Conservation (phyloP, 30 jellyfish, hydroid and myxozoan species). For the Aurelia coerulea region DNA sequence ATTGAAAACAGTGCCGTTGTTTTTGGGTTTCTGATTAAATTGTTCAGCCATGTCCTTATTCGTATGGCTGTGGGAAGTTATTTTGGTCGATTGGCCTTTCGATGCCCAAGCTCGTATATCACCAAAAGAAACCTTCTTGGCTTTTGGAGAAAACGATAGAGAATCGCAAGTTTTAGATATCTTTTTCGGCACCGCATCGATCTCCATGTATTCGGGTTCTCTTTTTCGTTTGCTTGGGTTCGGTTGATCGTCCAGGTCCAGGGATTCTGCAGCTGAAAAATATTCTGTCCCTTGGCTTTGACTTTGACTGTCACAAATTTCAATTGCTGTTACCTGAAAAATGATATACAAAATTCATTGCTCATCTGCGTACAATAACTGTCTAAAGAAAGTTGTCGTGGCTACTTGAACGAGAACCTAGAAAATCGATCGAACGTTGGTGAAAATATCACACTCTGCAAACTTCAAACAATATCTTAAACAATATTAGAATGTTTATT, state of each 20-base stretch:
- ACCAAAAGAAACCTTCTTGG: not conserved
- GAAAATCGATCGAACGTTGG: too few relatives aligned
- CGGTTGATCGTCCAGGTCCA: not conserved
- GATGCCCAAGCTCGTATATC: not conserved
- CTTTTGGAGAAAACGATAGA: not conserved
- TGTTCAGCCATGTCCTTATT: not conserved
- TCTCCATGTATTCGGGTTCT: not conserved
- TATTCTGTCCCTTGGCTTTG: not conserved
- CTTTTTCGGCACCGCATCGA: not conserved
- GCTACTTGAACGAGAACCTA: not conserved
- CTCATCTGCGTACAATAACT: too few relatives aligned
- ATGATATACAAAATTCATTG: not conserved
- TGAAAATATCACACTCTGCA: too few relatives aligned
- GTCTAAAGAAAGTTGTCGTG: too few relatives aligned
- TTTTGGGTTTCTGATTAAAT: not conserved
- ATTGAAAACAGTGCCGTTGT: not conserved
- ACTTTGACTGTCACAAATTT: not conserved
- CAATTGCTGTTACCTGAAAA: not conserved
- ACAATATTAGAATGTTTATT: too few relatives aligned
- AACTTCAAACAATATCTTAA: too few relatives aligned
- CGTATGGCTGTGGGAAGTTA: not conserved
- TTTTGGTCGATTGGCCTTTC: not conserved
- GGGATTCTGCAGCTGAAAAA: constrained; percentile 3
- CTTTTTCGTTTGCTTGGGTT: not conserved
- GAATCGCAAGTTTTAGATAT: not conserved